Percentiles rank a stretch among this genome's conserved stretches.
Conservation (phyloP, 2,888 invertebrate genomes). For the Sepiola atlantica region DNA sequence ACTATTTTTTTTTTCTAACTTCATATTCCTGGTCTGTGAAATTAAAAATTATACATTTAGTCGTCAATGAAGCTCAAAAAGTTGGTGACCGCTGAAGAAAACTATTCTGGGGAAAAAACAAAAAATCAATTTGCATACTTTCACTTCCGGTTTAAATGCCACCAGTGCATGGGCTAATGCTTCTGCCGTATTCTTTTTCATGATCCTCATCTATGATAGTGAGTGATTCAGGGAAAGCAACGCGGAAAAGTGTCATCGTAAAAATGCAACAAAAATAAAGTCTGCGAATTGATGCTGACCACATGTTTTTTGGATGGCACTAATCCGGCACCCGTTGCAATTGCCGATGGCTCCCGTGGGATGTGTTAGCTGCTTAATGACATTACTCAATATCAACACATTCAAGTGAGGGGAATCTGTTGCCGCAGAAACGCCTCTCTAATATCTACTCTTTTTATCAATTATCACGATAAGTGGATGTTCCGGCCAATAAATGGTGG, state of each 20-base stretch:
- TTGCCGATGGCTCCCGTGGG: not conserved
- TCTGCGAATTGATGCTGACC: not conserved
- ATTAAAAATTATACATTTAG: too few species aligned
- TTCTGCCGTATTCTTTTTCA: too few species aligned
- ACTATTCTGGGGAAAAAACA: too few species aligned
- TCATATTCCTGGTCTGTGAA: too few species aligned
- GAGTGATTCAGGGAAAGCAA: not conserved
- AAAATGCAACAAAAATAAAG: not conserved
- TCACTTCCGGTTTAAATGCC: too few species aligned
- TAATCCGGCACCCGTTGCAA: not conserved
- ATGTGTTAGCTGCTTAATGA: slow-evolving; percentile 5
- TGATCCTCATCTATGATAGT: not conserved
- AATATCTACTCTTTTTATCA: not conserved
- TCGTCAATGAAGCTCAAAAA: too few species aligned
- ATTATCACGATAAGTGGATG: not conserved
- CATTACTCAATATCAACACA: slow-evolving; percentile 32
- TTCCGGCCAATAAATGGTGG: not conserved
- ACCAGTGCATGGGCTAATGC: too few species aligned
- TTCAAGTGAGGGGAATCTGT: not conserved
- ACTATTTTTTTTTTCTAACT: too few species aligned
- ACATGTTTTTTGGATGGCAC: not conserved
- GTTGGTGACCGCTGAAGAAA: too few species aligned
- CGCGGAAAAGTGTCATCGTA: not conserved
- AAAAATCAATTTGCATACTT: too few species aligned
- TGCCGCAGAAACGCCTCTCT: not conserved